Base-by-base conservation (phyloP, 2,888 invertebrate genomes). In the Lithophane socia region DNA sequence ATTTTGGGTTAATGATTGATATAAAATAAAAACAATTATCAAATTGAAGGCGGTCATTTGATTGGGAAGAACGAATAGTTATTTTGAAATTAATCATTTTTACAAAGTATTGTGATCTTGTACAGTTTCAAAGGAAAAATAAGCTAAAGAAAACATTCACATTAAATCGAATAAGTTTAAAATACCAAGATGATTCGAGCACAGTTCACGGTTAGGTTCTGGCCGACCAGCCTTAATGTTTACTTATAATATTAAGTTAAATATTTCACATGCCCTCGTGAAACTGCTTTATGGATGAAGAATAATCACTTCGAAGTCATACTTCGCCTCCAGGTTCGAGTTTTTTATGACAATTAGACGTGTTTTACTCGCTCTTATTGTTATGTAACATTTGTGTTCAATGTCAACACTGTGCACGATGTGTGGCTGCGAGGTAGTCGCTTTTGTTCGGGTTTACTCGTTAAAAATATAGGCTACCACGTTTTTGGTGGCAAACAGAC, bases 211-310 rank as follows among this genome's bases (percentile, higher is more conserved):
- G 89, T 88, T 88, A 82, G 79, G 89, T 89, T 88, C 91, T 88
- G 89, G 88, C 89, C 90, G 83, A 91, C 92, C 80, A 80, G 80
- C 80, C 91, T 92, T 94, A 92, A 94, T 94, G 96, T 96, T 96
- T 96, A 96, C 96, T 95, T 96, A 96, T 96, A 96, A 96, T 96
- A 96, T 96, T 96, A 96, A 94, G 95, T 94, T 96, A 96, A 96
- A 96, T 96, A 96, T 96, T 96, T 96, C 96, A 95, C 96, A 96
- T 94, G 92, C 90, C 90, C 92, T 93, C 94, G 96, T 96, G 96
- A 96, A 96, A 95, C 95, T 94, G 93, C 95, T 96, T 96, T 96
- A 96, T 95, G 95, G 95, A 92, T 95, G 93, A 94, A 95, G 95
- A 96, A 96, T 96, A 83, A 96, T 96, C 94, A 95, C 95, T 95